These are phyloP conservation scores for Nicator chloris DNA, from an alignment of 2,113 vertebrate genomes.

Conservation along the genomic window DNA sequence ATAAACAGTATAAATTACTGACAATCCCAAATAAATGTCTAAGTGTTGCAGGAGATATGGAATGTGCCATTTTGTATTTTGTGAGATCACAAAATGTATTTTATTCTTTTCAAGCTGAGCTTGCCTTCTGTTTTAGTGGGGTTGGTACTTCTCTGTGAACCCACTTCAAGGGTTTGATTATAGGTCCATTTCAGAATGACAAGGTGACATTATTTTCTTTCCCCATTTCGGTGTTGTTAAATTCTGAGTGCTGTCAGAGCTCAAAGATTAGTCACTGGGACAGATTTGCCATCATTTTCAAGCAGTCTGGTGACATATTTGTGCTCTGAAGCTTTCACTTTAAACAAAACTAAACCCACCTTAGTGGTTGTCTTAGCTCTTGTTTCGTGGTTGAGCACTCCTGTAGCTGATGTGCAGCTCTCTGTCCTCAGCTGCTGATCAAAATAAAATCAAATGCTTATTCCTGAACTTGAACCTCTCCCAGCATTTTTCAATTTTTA, in stretches of 20 bases:
- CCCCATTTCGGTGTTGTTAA: not conserved
- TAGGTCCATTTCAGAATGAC: not conserved
- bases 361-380: not conserved
- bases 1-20: not conserved
- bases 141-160: not conserved
- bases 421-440: not conserved
- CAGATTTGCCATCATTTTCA: constrained; percentile 6
- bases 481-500: not conserved
- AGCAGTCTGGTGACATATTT: not conserved
- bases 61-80: not conserved
- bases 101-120: not conserved
- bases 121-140: not conserved
- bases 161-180: not conserved
- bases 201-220: not conserved
- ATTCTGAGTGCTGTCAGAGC: not conserved
- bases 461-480: not conserved
- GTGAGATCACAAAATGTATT: not conserved
- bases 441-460: not conserved
- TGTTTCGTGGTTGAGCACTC: not conserved
- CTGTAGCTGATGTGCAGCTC: not conserved
- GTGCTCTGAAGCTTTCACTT: not conserved
- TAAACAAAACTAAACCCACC: not conserved
- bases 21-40: not conserved
- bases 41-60: not conserved
- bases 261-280: constrained; percentile 1